Conservation (phyloP, 1,140 invertebrate species). For the Mactra quadrangularis region DNA sequence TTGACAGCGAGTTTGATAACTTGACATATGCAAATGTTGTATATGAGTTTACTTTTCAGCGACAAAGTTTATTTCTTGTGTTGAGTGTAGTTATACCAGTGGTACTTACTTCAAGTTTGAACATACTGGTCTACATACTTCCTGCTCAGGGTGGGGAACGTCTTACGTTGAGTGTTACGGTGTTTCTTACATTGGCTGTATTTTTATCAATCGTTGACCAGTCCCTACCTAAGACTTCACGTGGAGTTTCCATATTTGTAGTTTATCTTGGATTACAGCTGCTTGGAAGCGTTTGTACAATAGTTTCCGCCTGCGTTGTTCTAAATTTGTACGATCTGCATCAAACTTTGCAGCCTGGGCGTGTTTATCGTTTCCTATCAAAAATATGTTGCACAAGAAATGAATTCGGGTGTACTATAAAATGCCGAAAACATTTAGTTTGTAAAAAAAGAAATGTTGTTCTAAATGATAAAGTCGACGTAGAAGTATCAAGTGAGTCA, state of each 20-base stretch:
- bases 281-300: neutral
- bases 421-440: too few relatives aligned
- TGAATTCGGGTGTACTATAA: too few relatives aligned
- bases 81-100: neutral
- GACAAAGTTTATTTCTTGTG: neutral
- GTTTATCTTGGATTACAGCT: slow-evolving; percentile 8
- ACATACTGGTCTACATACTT: neutral
- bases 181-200: slow-evolving; percentile 26
- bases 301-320: neutral
- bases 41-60: neutral
- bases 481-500: too few relatives aligned
- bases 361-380: too few relatives aligned
- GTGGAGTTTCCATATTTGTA: slow-evolving; percentile 6
- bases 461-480: too few relatives aligned
- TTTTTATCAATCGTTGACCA: slow-evolving; percentile 1
- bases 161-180: neutral
- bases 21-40: neutral
- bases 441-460: too few relatives aligned
- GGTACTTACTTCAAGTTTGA: neutral
- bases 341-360: too few relatives aligned
- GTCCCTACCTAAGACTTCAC: slow-evolving; percentile 5
- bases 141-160: slow-evolving; percentile 10
- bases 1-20: too few relatives aligned
- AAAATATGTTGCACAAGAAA: too few relatives aligned
- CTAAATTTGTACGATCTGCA: too few relatives aligned